phyloP scores from a whole-genome alignment of 2,888 invertebrate species.

The Aphidius colemani region DNA sequence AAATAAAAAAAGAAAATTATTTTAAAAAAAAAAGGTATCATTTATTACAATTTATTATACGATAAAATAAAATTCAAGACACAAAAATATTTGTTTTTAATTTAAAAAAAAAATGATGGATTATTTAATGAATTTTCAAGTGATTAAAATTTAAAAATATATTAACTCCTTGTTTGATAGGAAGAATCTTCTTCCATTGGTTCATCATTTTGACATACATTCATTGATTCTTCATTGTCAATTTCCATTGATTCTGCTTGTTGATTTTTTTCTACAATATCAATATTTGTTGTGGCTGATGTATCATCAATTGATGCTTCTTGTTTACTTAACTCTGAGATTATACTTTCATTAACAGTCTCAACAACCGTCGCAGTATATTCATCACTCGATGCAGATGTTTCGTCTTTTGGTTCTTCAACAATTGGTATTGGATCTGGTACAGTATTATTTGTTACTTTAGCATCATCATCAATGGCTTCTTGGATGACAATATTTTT shows the following conservation, averaged over 20 bases:
- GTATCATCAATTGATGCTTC: conserved; percentile 1
- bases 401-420: conserved; percentile 47
- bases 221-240: conserved; percentile 47
- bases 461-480: conserved; percentile 43
- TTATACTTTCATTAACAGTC: conserved; percentile 8
- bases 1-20: no score
- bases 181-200: conserved; percentile 55
- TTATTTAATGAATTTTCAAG: conserved; percentile 18
- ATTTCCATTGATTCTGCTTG: conserved; percentile 54
- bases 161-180: conserved; percentile 52
- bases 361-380: conserved; percentile 27
- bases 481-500: conserved; percentile 46
- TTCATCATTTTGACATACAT: conserved; percentile 48
- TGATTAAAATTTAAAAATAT: conserved; percentile 21
- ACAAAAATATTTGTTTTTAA: conserved; percentile 9
- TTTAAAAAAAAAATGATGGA: conserved; percentile 10
- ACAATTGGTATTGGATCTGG: conserved; percentile 51
- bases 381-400: conserved; percentile 7
- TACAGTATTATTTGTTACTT: conserved; percentile 42
- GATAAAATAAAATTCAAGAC: conserved; percentile 11
- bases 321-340: not conserved
- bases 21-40: no score
- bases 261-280: conserved; percentile 25
- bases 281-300: conserved; percentile 24
- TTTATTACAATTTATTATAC: not conserved